Evolutionary conservation across 1,140 invertebrate species (phyloP), one percentile per base, ranked within the genome.

Genomic region (Heliothis virescens): DNA sequence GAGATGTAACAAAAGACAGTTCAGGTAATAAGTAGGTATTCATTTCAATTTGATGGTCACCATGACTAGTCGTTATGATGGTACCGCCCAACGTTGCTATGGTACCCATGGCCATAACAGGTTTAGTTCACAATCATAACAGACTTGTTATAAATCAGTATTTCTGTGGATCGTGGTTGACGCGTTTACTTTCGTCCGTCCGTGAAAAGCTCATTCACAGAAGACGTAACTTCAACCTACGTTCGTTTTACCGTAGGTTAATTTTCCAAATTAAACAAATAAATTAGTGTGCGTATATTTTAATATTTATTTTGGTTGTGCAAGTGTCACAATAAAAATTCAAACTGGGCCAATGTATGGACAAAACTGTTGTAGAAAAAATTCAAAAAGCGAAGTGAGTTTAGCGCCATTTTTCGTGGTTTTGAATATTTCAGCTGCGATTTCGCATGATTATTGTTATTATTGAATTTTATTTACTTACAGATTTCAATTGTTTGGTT

Each of bases 341-440:
- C 85, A 94, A 94, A 85, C 93, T 94, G 93, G 92, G 93, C 82
- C 93, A 94, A 92, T 95, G 93, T 83, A 93, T 94, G 92, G 90
- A 95, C 85, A 95, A 92, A 88, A 82, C 86, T 60, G 84, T 90
- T 47, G 82, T 87, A 74, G 86, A 88, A 81, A 94, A 94, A 86
- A 87, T 89, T 75, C 79, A 86, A 65, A 79, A 75, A 69, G 82
- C 83, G 82, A 83, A 90, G 92, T 91, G 88, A 91, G 88, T 91
- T 81, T 76, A 13, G 18, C 10, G 47, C 21, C 21, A 26, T 26
- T 26, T 26, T 26, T 26, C 21, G 21, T 9, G 18, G 18, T n/a
- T 62, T 48, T 18, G 11, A 48, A 16, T 7, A 57, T 21, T 48
- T 29, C 11, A n/a, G 11, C 12, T 69, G 65, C 10, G 12, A 15